Base-by-base conservation (phyloP, 2,113 vertebrate species). In the Callionymus lyra region DNA sequence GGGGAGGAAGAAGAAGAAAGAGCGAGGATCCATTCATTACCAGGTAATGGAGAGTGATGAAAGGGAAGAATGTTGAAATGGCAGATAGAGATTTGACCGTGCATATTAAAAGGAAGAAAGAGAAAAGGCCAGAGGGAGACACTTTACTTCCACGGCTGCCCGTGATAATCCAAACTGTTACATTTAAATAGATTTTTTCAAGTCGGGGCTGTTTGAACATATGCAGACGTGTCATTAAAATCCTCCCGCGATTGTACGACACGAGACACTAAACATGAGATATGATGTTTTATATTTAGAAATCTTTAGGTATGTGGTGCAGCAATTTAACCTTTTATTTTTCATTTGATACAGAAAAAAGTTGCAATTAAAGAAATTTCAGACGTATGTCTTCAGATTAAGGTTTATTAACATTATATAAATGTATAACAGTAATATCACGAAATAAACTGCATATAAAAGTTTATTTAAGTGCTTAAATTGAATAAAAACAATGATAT, bases 1-100 rank as follows among this genome's bases (percentile, higher is more conserved):
- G 34, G 34, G 12, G 17, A 16, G 34, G 21, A 41, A 31, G 11
- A 2, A 44, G 72, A 69, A 72, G 64, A 63, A 59, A 59, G 63
- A 50, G 59, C 34, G 10, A 2, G 45, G 60, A 66, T 63, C 60
- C 55, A 53, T 74, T 80, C 65, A 83, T 78, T 72, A 78, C 56
- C 62, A 56, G 70, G 64, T 79, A 76, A 79, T 73, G 56, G 64
- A 54, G 53, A 34, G 34, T 35, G 74, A 80, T 83, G 70, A 75
- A 77, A 80, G 58, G 49, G 12, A 31, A 46, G n/a, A 44, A 65
- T 50, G 72, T 67, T n/a, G 57, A 72, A 72, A 67, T 55, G 36
- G 62, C 58, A 74, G 67, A 63, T 65, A 34, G 60, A 59, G 60
- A 79, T 70, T 75, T 47, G 47, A 64, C 34, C 15, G 61, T 41